Percentiles rank a stretch among this genome's conserved stretches.
phyloP scores from a whole-genome alignment of 2,113 vertebrate species.

The Tiliqua scincoides region DNA sequence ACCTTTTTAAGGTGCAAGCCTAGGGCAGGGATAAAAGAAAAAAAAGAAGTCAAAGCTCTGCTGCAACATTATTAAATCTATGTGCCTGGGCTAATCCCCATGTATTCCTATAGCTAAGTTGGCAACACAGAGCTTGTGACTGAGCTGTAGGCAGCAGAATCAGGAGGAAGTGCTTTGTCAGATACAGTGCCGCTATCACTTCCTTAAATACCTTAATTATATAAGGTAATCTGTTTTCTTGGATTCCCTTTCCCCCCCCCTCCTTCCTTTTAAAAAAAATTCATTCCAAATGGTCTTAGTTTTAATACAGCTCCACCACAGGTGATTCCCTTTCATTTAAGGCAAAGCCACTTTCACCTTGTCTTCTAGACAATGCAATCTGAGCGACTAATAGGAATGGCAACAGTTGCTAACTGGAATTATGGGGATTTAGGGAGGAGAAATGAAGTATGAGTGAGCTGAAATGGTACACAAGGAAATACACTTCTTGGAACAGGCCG shows the following conservation, averaged over 20 bases:
- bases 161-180: not conserved
- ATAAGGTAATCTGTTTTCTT: slow-evolving; percentile 18
- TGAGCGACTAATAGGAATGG: slow-evolving; percentile 1
- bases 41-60: not conserved
- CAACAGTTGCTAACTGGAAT: slow-evolving; percentile 22
- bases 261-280: not conserved
- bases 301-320: slow-evolving; percentile 6
- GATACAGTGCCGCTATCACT: not conserved
- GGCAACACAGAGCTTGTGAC: not conserved
- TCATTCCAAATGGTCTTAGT: not conserved
- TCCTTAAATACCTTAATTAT: slow-evolving; percentile 7
- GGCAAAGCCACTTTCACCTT: slow-evolving; percentile 10
- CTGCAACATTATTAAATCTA: not conserved
- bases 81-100: not conserved
- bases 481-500: slow-evolving; percentile 34
- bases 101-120: not conserved
- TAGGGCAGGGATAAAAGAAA: too few species aligned
- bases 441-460: slow-evolving; percentile 23
- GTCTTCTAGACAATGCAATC: not conserved
- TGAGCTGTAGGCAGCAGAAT: not conserved
- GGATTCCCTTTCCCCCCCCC: not conserved
- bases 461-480: slow-evolving; percentile 37
- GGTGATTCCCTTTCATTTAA: slow-evolving; percentile 19
- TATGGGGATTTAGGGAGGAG: slow-evolving; percentile 30
- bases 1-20: too few species aligned